Evolutionary conservation across 2,888 invertebrate species (phyloP).

Genomic region (Panorpa germanica): DNA sequence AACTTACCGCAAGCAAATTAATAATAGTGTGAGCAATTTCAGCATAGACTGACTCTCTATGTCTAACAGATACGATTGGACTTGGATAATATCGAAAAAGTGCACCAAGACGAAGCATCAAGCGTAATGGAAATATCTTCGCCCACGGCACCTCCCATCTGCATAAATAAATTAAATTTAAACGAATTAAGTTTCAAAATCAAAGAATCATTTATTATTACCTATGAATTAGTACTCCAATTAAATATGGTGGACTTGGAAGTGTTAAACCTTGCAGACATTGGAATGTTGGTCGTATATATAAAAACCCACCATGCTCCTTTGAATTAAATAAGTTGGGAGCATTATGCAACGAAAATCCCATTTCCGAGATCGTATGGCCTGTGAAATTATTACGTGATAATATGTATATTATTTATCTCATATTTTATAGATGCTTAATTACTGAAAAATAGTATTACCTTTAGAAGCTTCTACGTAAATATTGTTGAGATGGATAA

Average conservation of each 20-base stretch:
- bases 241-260: conserved; percentile 54
- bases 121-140: conserved; percentile 52
- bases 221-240: conserved; percentile 61
- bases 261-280: conserved; percentile 56
- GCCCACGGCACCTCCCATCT: conserved; percentile 69
- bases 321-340: conserved; percentile 43
- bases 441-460: conserved; percentile 13
- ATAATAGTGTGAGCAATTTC: conserved; percentile 81
- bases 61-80: conserved; percentile 57
- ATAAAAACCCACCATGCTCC: conserved; percentile 68
- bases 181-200: not conserved
- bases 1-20: conserved; percentile 51
- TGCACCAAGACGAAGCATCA: conserved; percentile 62
- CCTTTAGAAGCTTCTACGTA: conserved; percentile 48
- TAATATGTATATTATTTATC: conserved; percentile 1
- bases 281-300: conserved; percentile 60
- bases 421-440: conserved; percentile 10
- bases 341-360: conserved; percentile 41
- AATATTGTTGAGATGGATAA: conserved; percentile 50
- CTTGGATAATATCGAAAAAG: conserved; percentile 76
- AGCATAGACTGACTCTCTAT: conserved; percentile 59
- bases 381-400: conserved; percentile 26
- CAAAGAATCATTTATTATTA: too few species aligned
- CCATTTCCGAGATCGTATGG: conserved; percentile 47
- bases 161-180: conserved; percentile 11